Base-by-base conservation (phyloP, 2,888 invertebrate genomes). In the Euplagia quadripunctaria region DNA sequence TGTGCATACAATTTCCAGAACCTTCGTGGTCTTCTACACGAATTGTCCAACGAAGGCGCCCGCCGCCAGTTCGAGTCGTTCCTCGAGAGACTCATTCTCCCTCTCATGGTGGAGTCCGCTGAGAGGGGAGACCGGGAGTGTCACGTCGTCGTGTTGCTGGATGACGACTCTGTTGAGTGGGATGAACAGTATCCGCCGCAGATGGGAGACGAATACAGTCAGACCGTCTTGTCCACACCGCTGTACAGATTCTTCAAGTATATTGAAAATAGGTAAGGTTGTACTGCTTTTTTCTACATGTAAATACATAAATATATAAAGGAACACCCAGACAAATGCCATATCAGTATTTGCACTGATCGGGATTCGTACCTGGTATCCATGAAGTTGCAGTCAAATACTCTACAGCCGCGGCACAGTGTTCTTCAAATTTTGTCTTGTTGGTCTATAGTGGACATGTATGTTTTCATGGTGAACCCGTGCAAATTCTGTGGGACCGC, bases 181-280 rank as follows among this genome's bases (percentile, higher is more conserved):
- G 99, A 99, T 90, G 99, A 99, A 89, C 98, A 99, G 91, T 99
- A 99, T 93, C 99, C 99, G 0, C 99, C 99, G 0, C 99, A 99
- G 95, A 99, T 99, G 99, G 99, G 99, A 11, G 99, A 99, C 89
- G 99, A 99, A 95, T 99, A 99, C 93, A 98, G 99, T 67, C 99
- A 99, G 96, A 99, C 99, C 75, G 98, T 99, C 68, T 97, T 98
- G 89, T 99, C 98, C 88, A 99, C 99, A 7, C 98, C 98, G 64
- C 97, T 99, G 97, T 99, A 99, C 92, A 97, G 99, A 82, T 99
- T 99, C 96, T 99, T 99, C 96, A 99, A 99, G 92, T 99, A 99
- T 94, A 99, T 99, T 79, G 99, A 99, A 93, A 99, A 99, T 91
- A 91, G 95, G 94, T 93, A 17, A 85, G 90, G 73, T 61, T 42